These are phyloP conservation scores for Geopemphigus sp. DNA, from an alignment of 1,140 invertebrate species.

Conservation along the genomic window DNA sequence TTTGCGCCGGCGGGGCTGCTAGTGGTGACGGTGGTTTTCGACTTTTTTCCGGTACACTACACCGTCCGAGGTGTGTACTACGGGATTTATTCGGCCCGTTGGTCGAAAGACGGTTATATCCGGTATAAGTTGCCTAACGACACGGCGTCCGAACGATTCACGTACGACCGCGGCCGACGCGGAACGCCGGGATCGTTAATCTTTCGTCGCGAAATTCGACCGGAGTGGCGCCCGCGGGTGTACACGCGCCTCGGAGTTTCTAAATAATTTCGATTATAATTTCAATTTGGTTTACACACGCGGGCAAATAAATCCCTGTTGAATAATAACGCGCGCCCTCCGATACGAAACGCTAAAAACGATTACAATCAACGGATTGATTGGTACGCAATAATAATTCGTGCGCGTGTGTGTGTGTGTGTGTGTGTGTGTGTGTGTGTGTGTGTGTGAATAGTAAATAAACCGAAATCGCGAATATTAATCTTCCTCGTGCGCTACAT, in stretches of 20 bases:
- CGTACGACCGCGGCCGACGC: not conserved
- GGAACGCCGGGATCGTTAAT: not conserved
- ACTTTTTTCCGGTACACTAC: too few species aligned
- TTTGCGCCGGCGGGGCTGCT: too few species aligned
- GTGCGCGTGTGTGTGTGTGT: not conserved
- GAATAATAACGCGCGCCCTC: not conserved
- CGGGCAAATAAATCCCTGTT: not conserved
- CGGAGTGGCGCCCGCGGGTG: not conserved
- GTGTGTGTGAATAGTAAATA: not conserved
- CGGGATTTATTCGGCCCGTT: too few species aligned
- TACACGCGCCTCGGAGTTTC: not conserved
- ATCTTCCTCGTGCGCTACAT: not conserved
- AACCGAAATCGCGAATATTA: not conserved
- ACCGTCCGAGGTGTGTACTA: too few species aligned
- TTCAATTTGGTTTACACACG: not conserved
- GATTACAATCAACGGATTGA: not conserved
- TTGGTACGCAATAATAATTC: not conserved
- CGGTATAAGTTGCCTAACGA: too few species aligned
- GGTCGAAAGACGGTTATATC: too few species aligned
- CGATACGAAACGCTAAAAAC: not conserved
- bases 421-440: not conserved
- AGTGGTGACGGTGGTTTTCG: too few species aligned
- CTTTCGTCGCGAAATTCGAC: not conserved
- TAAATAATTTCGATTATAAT: constrained; percentile 5
- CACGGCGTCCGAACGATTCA: too few species aligned